Evolutionary conservation across 2,113 vertebrate species (phyloP), one percentile per base, ranked within the genome.

Genomic region (Chitala chitala): DNA sequence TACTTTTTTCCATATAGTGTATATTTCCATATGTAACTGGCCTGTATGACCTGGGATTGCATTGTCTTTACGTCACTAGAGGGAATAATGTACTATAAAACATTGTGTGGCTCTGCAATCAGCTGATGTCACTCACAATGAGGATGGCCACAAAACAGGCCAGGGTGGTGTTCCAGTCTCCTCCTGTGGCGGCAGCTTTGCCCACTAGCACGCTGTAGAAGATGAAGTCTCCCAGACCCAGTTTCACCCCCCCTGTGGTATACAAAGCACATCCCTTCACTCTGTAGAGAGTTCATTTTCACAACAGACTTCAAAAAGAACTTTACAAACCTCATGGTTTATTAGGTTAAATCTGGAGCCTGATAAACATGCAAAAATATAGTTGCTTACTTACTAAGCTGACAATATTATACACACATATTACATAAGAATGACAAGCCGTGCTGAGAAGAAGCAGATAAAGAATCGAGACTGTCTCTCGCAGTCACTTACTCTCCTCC

Each of bases 161-260:
- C 59, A 98, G 78, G 0, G 95, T 98, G 0, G 97, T 98, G 84
- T 97, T 99, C 96, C 97, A 99, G 89, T 99, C 96, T 50, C 93
- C 97, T 0, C 93, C 94, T 0, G 93, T 93, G 20, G 95, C 94
- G 0, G 95, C 94, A 0, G 97, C 96, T 82, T 99, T 99, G 38
- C 97, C 97, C 59, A 99, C 97, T 78, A 99, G 91, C 3, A 99
- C 97, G 0, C 96, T 98, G 90, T 99, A 99, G 90, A 99, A 99
- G 87, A 99, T 99, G 88, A 99, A 99, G 76, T 99, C 97, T 7
- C 97, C 96, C 0, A 99, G 93, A n/a, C 97, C 97, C 0, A 99
- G 91, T 80, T 99, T 99, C 81, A 99, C 94, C 0, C 96, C 96
- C 29, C 96, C 97, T 98, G 54, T 42, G 26, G 66, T 72, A 75